phyloP scores from a whole-genome alignment of 2,888 invertebrate genomes.

The Amphipoea lucens region DNA sequence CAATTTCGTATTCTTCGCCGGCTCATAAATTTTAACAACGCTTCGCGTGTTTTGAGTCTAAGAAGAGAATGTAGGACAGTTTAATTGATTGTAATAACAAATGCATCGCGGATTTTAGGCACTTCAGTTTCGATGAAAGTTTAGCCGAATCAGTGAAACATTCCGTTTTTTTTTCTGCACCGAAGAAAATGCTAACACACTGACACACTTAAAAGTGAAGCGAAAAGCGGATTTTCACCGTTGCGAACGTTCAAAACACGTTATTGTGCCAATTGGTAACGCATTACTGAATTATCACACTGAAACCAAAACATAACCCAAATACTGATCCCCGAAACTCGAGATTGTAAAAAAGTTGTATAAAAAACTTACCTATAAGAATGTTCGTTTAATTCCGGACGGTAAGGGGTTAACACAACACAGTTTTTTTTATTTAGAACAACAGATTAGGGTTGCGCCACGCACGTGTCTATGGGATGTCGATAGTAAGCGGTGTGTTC shows the following conservation, averaged over 20 bases:
- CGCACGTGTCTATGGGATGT: slow-evolving; percentile 87
- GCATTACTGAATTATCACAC: slow-evolving; percentile 77
- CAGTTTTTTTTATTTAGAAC: slow-evolving; percentile 81
- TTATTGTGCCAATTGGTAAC: slow-evolving; percentile 76
- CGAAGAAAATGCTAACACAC: slow-evolving; percentile 70
- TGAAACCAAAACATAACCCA: slow-evolving; percentile 81
- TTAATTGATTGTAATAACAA: slow-evolving; percentile 63
- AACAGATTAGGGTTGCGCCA: slow-evolving; percentile 85
- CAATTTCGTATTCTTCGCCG: slow-evolving; percentile 24
- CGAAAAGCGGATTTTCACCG: slow-evolving; percentile 77
- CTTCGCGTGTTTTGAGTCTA: slow-evolving; percentile 46
- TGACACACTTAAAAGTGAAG: slow-evolving; percentile 78
- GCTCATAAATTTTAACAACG: slow-evolving; percentile 48
- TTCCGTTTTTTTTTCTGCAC: slow-evolving; percentile 51
- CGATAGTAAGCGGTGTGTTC: slow-evolving; percentile 71
- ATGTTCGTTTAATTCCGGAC: slow-evolving; percentile 69
- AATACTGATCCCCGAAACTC: slow-evolving; percentile 65
- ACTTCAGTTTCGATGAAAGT: slow-evolving; percentile 59
- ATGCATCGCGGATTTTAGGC: slow-evolving; percentile 52
- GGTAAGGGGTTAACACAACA: slow-evolving; percentile 82
- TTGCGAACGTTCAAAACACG: slow-evolving; percentile 77
- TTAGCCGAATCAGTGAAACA: slow-evolving; percentile 42
- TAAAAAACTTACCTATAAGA: slow-evolving; percentile 68
- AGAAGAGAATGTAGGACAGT: slow-evolving; percentile 58
- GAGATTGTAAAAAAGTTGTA: neutral